Conservation (phyloP, 1,140 invertebrate species). For the Phortica variegata region DNA sequence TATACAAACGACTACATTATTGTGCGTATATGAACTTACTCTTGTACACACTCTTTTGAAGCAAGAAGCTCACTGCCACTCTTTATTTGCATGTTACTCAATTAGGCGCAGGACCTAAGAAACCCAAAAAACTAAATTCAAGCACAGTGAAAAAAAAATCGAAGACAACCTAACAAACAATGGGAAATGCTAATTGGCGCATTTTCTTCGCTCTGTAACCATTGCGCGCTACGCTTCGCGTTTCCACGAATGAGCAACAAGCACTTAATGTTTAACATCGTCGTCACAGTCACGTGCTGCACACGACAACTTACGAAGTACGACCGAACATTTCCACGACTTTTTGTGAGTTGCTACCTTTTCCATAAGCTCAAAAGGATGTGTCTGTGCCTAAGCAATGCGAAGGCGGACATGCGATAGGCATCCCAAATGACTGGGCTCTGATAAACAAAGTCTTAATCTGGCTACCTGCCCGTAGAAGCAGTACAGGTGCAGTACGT, state of each 20-base stretch:
- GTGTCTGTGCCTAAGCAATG: too few species aligned
- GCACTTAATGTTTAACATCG: conserved; percentile 37
- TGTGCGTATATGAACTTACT: neutral
- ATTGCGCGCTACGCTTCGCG: conserved; percentile 32
- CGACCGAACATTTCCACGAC: conserved; percentile 23
- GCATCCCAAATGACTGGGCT: too few species aligned
- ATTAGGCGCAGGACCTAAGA: conserved; percentile 10
- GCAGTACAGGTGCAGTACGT: too few species aligned
- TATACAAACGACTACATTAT: conserved; percentile 6
- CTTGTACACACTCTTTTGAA: conserved; percentile 15
- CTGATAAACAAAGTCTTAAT: too few species aligned
- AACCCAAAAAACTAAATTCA: conserved; percentile 39
- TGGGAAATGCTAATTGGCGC: conserved; percentile 57
- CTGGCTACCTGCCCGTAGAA: too few species aligned
- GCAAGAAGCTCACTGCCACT: conserved; percentile 40
- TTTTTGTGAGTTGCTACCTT: too few species aligned
- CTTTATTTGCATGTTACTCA: conserved; percentile 25
- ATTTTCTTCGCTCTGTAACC: conserved; percentile 41
- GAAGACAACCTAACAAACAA: conserved; percentile 33
- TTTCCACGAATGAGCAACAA: conserved; percentile 55
- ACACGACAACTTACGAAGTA: conserved; percentile 17
- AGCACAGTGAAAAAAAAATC: conserved; percentile 4
- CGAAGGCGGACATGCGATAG: too few species aligned
- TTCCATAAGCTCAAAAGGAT: too few species aligned
- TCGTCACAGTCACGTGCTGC: conserved; percentile 19